Percentiles rank a stretch among this genome's conserved stretches.
Evolutionary conservation across 53 echinoderm and acorn worm species (phyloP).

Genomic region (Astropecten irregularis): DNA sequence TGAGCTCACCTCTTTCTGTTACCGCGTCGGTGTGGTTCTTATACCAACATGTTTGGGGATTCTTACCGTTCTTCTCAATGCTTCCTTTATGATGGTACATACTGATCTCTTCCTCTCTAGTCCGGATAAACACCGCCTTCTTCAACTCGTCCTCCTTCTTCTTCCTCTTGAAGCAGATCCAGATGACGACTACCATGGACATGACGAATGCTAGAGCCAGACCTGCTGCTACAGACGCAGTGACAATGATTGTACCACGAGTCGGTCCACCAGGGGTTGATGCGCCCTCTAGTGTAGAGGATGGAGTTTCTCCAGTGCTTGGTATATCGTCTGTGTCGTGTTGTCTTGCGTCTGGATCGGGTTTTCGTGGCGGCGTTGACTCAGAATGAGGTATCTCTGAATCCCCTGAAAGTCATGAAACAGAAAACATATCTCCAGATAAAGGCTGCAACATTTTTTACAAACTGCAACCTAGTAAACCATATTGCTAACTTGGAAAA

Average conservation of each 20-base stretch:
- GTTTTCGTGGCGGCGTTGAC: neutral
- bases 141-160: conserved; percentile 34
- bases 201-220: conserved; percentile 13
- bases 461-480: too few species aligned
- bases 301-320: neutral
- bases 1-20: too few species aligned
- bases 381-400: neutral
- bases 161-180: conserved; percentile 10
- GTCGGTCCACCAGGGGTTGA: neutral
- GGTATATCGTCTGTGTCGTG: neutral
- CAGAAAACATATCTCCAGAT: too few species aligned
- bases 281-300: neutral
- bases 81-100: conserved; percentile 50
- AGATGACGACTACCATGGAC: neutral
- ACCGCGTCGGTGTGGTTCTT: too few species aligned
- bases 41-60: too few species aligned
- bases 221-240: conserved; percentile 10
- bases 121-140: conserved; percentile 34
- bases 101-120: conserved; percentile 47
- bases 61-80: conserved; percentile 12
- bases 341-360: neutral
- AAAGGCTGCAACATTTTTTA: too few species aligned
- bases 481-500: too few species aligned
- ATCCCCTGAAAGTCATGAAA: too few species aligned
- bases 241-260: neutral